Evolutionary conservation across 2,888 invertebrate species (phyloP).

Genomic region (Tachystola acroxantha): DNA sequence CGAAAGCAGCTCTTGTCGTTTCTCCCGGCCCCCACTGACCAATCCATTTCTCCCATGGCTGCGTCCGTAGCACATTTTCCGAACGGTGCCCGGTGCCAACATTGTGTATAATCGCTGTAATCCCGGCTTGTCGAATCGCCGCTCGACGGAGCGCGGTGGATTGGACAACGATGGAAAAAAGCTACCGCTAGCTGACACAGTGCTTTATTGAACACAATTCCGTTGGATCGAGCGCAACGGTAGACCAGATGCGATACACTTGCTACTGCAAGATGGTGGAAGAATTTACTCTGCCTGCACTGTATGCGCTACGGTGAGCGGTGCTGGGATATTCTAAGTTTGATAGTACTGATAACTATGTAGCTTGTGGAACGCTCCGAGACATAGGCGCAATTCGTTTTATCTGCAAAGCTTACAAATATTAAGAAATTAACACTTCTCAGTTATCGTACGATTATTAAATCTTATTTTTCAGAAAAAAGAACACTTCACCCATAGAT

Average conservation of each 20-base stretch:
- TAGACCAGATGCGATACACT: slow-evolving; percentile 25
- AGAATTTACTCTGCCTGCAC: too few relatives aligned
- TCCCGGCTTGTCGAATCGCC: slow-evolving; percentile 45
- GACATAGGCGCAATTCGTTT: too few relatives aligned
- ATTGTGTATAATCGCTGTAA: slow-evolving; percentile 9
- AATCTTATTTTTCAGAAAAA: too few relatives aligned
- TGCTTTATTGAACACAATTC: slow-evolving; percentile 68
- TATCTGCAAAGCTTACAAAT: too few relatives aligned
- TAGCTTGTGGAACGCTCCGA: too few relatives aligned
- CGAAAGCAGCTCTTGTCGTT: too few relatives aligned
- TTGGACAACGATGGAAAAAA: slow-evolving; percentile 55
- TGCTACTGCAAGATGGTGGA: slow-evolving; percentile 12
- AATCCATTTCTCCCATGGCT: not conserved
- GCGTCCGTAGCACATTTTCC: not conserved
- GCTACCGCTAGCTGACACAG: slow-evolving; percentile 73
- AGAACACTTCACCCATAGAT: too few relatives aligned
- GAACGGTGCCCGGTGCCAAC: not conserved
- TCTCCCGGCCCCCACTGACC: not conserved
- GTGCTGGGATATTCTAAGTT: not conserved
- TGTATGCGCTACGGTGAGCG: too few relatives aligned
- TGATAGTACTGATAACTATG: too few relatives aligned
- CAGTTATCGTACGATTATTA: too few relatives aligned
- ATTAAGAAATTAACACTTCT: too few relatives aligned
- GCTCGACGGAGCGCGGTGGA: slow-evolving; percentile 37
- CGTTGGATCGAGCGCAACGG: slow-evolving; percentile 48